A percentile compares a stretch with the other conserved stretches of the same genome.
phyloP scores from a whole-genome alignment of 2,797 vertebrate genomes.

The Falco berigora region DNA sequence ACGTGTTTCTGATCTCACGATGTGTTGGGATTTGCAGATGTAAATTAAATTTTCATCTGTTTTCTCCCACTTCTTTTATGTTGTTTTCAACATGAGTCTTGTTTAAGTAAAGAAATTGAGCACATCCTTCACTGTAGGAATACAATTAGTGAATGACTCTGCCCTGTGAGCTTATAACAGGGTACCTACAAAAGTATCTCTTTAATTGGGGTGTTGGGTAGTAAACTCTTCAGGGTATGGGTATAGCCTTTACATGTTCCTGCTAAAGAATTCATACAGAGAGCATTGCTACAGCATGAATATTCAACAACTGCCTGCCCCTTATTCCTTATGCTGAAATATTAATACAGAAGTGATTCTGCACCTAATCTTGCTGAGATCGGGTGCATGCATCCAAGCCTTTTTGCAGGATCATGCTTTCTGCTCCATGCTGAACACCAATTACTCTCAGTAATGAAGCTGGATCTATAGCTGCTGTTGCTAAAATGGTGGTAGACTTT shows the following conservation, averaged over 20 bases:
- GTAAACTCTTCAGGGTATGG: background rate
- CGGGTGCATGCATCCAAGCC: background rate
- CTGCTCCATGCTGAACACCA: background rate
- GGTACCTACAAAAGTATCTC: background rate
- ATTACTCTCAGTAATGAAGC: background rate
- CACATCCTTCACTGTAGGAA: background rate
- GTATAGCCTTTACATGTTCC: background rate
- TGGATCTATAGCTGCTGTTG: background rate
- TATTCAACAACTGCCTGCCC: constrained; percentile 10
- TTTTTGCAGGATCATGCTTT: background rate
- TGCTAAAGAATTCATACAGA: background rate
- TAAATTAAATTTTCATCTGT: constrained; percentile 9
- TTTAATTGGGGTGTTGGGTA: background rate
- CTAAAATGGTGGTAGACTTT: background rate
- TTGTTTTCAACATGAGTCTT: constrained; percentile 8
- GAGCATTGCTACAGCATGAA: background rate
- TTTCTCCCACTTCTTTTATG: background rate
- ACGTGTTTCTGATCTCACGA: background rate
- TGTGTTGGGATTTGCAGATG: constrained; percentile 7
- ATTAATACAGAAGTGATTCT: constrained; percentile 6
- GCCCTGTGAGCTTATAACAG: background rate
- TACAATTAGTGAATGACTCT: background rate
- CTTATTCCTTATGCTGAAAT: constrained; percentile 16
- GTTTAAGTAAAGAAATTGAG: background rate
- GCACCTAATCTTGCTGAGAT: background rate